Conservation (phyloP, 2,888 invertebrate species). For the Diaprepes abbreviatus region DNA sequence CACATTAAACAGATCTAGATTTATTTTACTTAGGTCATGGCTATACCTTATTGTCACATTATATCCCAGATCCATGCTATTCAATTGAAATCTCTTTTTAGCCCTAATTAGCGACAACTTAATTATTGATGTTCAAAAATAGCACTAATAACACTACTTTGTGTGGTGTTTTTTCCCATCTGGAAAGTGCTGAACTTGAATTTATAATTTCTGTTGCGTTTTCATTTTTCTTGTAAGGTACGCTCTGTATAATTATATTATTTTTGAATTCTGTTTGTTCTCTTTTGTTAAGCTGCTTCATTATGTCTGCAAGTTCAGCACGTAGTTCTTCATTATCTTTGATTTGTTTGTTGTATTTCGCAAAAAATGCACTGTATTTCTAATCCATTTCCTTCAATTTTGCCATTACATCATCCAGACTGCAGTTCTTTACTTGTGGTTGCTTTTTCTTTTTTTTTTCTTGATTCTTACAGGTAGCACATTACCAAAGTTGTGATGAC, state of each 20-base stretch:
- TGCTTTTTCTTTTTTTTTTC: neutral
- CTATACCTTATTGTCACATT: neutral
- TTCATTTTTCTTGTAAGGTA: neutral
- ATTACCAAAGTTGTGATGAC: neutral
- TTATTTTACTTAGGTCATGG: neutral
- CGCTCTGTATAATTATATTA: neutral
- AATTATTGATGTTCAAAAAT: too few species aligned
- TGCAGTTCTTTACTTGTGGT: neutral
- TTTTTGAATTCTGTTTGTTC: slow-evolving; percentile 9
- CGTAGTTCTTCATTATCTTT: neutral
- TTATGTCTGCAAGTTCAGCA: neutral
- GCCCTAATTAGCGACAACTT: neutral
- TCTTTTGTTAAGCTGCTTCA: slow-evolving; percentile 15
- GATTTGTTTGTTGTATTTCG: slow-evolving; percentile 12
- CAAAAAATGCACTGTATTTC: slow-evolving; percentile 13
- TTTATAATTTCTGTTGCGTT: neutral
- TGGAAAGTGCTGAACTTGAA: too few species aligned
- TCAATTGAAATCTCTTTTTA: neutral
- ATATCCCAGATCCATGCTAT: neutral
- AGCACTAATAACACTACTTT: too few species aligned
- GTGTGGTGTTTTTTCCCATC: too few species aligned
- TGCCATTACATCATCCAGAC: slow-evolving; percentile 11
- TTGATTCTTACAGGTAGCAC: neutral
- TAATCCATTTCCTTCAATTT: slow-evolving; percentile 7
- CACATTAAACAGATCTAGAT: neutral